phyloP scores from a whole-genome alignment of 2,888 invertebrate species.

The Drosophila phalerata region DNA sequence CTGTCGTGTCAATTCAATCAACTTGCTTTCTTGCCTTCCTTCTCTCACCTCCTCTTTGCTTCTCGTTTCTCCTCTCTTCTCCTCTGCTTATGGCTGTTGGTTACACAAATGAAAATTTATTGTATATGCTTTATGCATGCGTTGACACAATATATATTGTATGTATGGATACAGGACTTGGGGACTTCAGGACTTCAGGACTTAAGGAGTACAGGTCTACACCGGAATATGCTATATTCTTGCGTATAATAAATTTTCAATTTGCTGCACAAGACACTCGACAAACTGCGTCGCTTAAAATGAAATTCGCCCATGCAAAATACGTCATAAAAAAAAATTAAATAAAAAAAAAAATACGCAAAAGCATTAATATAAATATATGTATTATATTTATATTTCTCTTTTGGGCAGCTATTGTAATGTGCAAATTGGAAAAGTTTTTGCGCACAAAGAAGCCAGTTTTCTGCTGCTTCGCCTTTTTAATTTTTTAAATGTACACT shows the following conservation, averaged over 20 bases:
- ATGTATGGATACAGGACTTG: conserved; percentile 22
- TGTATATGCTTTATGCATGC: conserved; percentile 74
- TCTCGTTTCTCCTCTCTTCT: neutral
- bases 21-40: conserved; percentile 51
- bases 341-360: too few relatives aligned
- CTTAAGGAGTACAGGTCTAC: conserved; percentile 18
- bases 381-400: conserved; percentile 17
- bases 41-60: too few relatives aligned
- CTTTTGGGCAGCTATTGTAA: conserved; percentile 29
- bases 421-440: conserved; percentile 55
- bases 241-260: conserved; percentile 72
- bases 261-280: conserved; percentile 62
- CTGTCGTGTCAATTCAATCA: conserved; percentile 75
- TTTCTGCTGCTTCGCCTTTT: neutral
- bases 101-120: conserved; percentile 78
- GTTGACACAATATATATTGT: conserved; percentile 56
- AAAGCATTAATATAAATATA: conserved; percentile 29
- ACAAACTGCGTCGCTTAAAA: conserved; percentile 60
- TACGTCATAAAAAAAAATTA: conserved; percentile 6
- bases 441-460: conserved; percentile 2
- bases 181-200: conserved; percentile 24
- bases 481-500: neutral
- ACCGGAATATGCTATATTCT: neutral
- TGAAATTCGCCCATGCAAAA: conserved; percentile 30
- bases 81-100: conserved; percentile 59